phyloP scores from a whole-genome alignment of 2,888 invertebrate species.

The Hemithea aestivaria region DNA sequence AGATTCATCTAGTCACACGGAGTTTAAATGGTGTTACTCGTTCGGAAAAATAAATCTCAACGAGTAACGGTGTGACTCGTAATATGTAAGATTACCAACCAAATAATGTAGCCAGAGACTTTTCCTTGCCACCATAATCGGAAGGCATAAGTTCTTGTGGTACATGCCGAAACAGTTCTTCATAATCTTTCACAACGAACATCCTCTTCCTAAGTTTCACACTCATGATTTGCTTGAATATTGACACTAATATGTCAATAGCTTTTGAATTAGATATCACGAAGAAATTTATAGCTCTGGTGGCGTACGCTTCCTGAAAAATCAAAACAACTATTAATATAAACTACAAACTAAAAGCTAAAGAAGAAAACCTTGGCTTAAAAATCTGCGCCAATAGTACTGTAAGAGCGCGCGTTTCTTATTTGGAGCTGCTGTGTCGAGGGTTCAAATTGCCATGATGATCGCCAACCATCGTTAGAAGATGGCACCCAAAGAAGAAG shows the following conservation, averaged over 20 bases:
- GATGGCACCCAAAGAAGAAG: too few relatives aligned
- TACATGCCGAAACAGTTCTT: constrained; percentile 12
- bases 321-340: not conserved
- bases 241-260: constrained; percentile 47
- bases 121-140: constrained; percentile 23
- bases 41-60: too few relatives aligned
- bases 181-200: constrained; percentile 12
- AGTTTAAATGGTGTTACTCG: too few relatives aligned
- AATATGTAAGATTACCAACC: constrained; percentile 16
- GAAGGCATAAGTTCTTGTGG: constrained; percentile 13
- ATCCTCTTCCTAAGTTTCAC: constrained; percentile 22
- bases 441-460: too few relatives aligned
- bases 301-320: constrained; percentile 47
- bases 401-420: too few relatives aligned
- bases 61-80: too few relatives aligned
- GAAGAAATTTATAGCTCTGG: constrained; percentile 55
- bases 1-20: too few relatives aligned
- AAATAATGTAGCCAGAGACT: constrained; percentile 9
- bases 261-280: constrained; percentile 55
- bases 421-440: too few relatives aligned
- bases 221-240: constrained; percentile 45
- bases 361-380: too few relatives aligned
- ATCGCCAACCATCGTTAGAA: too few relatives aligned
- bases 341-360: not conserved
- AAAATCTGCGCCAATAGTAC: too few relatives aligned